These are phyloP conservation scores for Hoplostethus mediterraneus DNA, from an alignment of 2,797 vertebrate species.

Conservation along the genomic window DNA sequence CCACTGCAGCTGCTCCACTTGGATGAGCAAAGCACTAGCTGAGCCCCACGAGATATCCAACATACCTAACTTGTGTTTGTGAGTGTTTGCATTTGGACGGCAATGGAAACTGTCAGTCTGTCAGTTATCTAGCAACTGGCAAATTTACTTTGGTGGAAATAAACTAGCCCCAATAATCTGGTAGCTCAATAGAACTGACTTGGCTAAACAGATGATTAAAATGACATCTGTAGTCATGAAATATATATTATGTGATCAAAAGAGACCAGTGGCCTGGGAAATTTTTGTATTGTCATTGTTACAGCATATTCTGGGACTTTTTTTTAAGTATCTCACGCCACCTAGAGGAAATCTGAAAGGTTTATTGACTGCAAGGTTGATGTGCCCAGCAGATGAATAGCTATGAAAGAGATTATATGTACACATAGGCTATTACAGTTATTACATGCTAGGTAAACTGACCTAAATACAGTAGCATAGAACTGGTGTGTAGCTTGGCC, in stretches of 20 bases:
- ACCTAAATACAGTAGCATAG: background rate
- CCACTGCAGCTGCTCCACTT: background rate
- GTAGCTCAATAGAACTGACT: background rate
- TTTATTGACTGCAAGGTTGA: background rate
- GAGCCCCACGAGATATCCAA: background rate
- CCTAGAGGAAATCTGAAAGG: constrained; percentile 26
- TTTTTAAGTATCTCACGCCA: constrained; percentile 27
- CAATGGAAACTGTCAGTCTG: background rate
- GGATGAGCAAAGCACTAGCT: background rate
- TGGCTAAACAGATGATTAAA: background rate
- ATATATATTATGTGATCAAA: background rate
- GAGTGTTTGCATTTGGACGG: background rate
- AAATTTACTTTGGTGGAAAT: background rate
- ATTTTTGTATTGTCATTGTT: background rate
- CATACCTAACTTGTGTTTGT: background rate
- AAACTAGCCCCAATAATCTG: background rate
- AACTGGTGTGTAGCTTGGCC: background rate
- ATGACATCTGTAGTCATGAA: background rate
- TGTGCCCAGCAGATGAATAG: background rate
- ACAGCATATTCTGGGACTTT: background rate
- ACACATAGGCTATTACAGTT: background rate
- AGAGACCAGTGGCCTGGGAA: background rate
- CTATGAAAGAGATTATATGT: background rate
- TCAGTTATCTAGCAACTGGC: background rate
- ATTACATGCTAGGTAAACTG: background rate